phyloP scores from a whole-genome alignment of 2,888 invertebrate species.

The Pandemis cinnamomeana region DNA sequence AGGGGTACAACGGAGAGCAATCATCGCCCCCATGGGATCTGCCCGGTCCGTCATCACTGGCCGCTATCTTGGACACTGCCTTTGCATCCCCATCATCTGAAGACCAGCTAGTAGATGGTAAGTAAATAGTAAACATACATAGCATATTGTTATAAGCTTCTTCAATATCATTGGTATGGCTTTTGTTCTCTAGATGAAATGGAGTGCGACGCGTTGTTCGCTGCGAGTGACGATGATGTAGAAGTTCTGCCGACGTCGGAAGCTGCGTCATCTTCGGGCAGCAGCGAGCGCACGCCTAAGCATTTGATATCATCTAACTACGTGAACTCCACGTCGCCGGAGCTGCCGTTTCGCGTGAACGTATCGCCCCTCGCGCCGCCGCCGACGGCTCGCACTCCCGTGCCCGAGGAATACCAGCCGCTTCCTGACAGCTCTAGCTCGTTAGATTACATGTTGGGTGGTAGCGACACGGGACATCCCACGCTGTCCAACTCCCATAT shows the following conservation, averaged over 20 bases:
- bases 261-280: conserved; percentile 46
- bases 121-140: conserved; percentile 38
- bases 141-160: conserved; percentile 14
- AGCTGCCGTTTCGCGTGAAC: conserved; percentile 66
- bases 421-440: conserved; percentile 77
- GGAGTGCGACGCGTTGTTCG: conserved; percentile 87
- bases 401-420: conserved; percentile 80
- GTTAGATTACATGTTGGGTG: conserved; percentile 63
- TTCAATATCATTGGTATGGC: conserved; percentile 30
- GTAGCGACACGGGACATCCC: conserved; percentile 54
- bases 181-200: conserved; percentile 82
- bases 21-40: conserved; percentile 75
- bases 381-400: conserved; percentile 70
- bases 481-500: conserved; percentile 55
- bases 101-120: conserved; percentile 72
- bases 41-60: conserved; percentile 82
- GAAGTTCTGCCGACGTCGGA: conserved; percentile 70
- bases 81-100: conserved; percentile 84
- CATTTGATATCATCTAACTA: conserved; percentile 71
- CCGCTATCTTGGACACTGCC: conserved; percentile 86
- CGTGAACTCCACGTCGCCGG: conserved; percentile 70
- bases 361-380: conserved; percentile 64
- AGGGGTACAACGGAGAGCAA: conserved; percentile 69
- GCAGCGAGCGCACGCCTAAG: conserved; percentile 54
- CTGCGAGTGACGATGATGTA: conserved; percentile 87